Percentiles rank a stretch among this genome's conserved stretches.
phyloP scores from a whole-genome alignment of 2,113 vertebrate genomes.

The Loxodonta africana region DNA sequence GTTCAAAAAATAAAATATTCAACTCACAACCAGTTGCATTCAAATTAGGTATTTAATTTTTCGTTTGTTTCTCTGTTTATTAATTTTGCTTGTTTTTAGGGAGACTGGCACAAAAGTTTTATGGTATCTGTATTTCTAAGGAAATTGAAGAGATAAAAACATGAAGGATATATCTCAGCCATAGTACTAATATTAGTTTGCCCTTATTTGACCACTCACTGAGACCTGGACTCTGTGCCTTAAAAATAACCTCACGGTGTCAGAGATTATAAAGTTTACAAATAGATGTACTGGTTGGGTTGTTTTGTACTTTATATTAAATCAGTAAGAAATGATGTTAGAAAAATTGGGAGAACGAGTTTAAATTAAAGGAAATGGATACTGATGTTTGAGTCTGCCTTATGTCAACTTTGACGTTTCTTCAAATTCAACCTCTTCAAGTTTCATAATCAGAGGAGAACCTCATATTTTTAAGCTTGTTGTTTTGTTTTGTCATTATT shows the following conservation, averaged over 20 bases:
- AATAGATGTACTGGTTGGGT: background rate
- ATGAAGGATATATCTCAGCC: background rate
- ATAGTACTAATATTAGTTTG: background rate
- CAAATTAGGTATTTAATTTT: background rate
- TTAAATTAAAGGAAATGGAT: background rate
- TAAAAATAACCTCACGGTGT: background rate
- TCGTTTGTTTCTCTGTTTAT: background rate
- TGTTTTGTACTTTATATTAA: background rate
- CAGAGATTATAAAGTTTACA: background rate
- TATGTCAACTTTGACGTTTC: background rate
- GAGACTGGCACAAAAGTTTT: background rate
- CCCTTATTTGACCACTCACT: background rate
- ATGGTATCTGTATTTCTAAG: background rate
- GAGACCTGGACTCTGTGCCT: background rate
- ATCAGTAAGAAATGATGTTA: background rate
- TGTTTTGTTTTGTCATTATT: background rate
- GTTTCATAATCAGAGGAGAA: background rate
- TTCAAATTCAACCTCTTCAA: background rate
- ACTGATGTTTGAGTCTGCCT: background rate
- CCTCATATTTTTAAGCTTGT: background rate
- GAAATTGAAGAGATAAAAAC: background rate
- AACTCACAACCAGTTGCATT: background rate
- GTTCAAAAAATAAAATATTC: background rate
- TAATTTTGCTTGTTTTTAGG: background rate
- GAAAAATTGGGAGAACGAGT: background rate